phyloP scores from a whole-genome alignment of 2,888 invertebrate genomes.

The Agrochola lychnidis region DNA sequence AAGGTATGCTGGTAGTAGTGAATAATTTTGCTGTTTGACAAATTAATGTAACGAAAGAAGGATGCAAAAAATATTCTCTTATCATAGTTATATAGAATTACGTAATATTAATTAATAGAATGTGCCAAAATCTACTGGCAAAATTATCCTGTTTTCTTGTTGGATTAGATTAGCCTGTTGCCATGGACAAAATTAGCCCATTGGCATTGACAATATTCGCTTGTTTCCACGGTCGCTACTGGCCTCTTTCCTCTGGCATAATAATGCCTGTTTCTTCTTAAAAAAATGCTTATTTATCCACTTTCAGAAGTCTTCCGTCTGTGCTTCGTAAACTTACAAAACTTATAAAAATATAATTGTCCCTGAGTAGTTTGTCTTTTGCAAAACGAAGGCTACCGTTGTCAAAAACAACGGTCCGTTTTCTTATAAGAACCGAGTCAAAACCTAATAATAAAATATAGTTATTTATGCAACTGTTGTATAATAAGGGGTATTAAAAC shows the following conservation, averaged over 20 bases:
- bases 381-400: background rate
- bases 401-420: background rate
- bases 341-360: background rate
- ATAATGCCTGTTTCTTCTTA: background rate
- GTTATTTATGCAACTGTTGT: no score
- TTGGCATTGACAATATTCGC: background rate
- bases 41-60: background rate
- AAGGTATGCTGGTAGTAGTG: background rate
- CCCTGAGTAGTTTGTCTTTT: background rate
- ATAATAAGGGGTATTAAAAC: no score
- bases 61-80: background rate
- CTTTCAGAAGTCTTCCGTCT: background rate
- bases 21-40: slow-evolving; percentile 3
- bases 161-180: background rate
- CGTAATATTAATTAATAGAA: background rate
- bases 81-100: background rate
- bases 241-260: background rate
- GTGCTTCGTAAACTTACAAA: background rate
- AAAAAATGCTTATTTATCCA: background rate
- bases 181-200: background rate
- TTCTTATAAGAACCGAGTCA: background rate
- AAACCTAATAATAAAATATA: background rate
- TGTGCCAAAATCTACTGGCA: background rate
- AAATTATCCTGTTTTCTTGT: background rate
- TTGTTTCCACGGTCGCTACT: background rate